Evolutionary conservation across 2,113 vertebrate genomes (phyloP).

Genomic region (Indicator indicator): DNA sequence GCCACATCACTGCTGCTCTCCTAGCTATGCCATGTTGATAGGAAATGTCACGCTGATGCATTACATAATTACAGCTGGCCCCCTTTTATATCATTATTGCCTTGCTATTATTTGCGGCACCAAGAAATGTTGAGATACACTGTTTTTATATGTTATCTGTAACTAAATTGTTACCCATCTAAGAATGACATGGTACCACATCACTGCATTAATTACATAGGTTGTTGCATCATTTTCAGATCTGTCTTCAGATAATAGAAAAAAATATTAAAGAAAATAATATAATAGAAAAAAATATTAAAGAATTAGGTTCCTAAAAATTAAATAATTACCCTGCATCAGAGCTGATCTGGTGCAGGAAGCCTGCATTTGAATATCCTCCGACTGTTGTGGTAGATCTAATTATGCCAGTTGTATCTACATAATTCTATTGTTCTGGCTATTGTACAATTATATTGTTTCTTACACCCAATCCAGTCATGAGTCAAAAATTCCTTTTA

Average conservation of each 20-base stretch:
- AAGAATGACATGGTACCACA: neutral
- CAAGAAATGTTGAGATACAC: neutral
- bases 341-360: neutral
- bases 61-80: slow-evolving; percentile 4
- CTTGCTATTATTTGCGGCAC: neutral
- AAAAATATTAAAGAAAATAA: too few relatives aligned
- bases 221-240: neutral
- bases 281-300: neutral
- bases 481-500: neutral
- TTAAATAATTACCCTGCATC: neutral
- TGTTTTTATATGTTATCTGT: neutral
- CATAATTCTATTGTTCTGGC: neutral
- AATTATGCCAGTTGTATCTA: neutral
- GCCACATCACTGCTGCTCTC: neutral
- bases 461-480: neutral
- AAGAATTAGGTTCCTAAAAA: neutral
- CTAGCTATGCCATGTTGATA: neutral
- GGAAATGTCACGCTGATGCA: slow-evolving; percentile 29
- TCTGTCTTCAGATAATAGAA: neutral
- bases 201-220: neutral
- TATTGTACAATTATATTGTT: neutral
- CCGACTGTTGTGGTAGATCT: neutral
- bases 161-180: neutral
- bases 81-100: neutral
- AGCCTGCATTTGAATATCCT: neutral